Base-by-base conservation (phyloP, 1,140 invertebrate species). In the Drosophila quadrilineata region DNA sequence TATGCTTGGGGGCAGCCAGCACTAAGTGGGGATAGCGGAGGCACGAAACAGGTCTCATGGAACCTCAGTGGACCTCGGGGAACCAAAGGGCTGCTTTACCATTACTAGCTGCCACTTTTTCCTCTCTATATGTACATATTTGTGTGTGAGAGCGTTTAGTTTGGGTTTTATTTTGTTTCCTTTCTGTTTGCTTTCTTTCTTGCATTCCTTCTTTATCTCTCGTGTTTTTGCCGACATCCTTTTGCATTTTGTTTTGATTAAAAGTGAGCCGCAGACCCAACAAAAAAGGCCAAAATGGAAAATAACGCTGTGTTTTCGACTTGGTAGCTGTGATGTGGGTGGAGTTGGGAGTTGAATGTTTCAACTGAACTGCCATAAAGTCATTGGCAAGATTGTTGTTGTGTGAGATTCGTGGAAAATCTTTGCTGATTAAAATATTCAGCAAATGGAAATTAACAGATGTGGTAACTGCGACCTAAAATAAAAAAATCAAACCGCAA, bases 181-280 rank as follows among this genome's bases (percentile, higher is more conserved):
- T 14, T 41, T 57, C 40, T 17, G 16, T 5, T 24, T 49, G 26
- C 19, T 22, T 40, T 59, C 14, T 48, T 19, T 28, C 2, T 22
- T 54, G 19, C 10, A 14, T 28, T 21, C 22, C 8, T 33, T 48
- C 16, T 66, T 54, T n/a, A 3, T 46, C 14, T 35, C 0, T 29
- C 22, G 19, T 31, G 21, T 29, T 9, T 8, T 8, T 33, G n/a
- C 53, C 59, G 54, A 49, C 41, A 10, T 54, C 45, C 56, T 50
- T 71, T 82, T 56, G 66, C 67, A 82, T 82, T 82, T 82, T 80
- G 76, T 82, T 82, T 82, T 82, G 73, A 82, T 82, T 82, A 82
- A 84, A 82, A 80, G 16, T 60, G 35, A 82, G 31, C 63, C 63
- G 19, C 46, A 60, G 46, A 43, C 43, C 35, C 50, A 49, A 53